These are phyloP conservation scores for Yponomeuta cagnagella DNA, from an alignment of 2,888 invertebrate species.

Conservation along the genomic window DNA sequence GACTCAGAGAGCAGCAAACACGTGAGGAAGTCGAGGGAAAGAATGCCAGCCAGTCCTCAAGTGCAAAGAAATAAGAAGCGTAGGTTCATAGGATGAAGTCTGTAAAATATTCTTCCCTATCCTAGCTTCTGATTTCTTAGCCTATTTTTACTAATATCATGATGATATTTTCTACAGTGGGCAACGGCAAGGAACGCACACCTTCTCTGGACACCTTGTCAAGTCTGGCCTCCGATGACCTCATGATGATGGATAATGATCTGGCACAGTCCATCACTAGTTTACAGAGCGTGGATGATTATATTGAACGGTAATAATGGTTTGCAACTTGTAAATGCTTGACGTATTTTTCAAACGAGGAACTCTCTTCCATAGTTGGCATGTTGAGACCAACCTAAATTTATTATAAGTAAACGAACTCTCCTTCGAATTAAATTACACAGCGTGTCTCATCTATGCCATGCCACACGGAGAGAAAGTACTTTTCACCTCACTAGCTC, in stretches of 20 bases:
- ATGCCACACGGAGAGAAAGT: no score
- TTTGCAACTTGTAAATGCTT: neutral
- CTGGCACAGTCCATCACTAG: conserved; percentile 77
- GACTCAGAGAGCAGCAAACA: conserved; percentile 58
- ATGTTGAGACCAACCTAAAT: no score
- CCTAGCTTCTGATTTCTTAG: neutral
- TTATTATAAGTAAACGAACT: no score
- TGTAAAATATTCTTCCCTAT: neutral
- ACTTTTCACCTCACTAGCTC: no score
- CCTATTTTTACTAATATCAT: neutral
- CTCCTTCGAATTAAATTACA: no score
- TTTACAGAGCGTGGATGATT: conserved; percentile 70
- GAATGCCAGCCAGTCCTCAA: conserved; percentile 53
- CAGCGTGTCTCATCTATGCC: no score
- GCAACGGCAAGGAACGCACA: conserved; percentile 70
- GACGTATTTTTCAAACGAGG: no score
- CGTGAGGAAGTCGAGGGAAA: conserved; percentile 58
- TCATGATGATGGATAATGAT: conserved; percentile 92
- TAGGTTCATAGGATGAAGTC: conserved; percentile 29
- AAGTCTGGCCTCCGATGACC: conserved; percentile 91
- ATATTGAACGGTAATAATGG: conserved; percentile 69
- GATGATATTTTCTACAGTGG: conserved; percentile 33
- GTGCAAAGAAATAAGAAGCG: conserved; percentile 62
- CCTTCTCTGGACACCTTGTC: conserved; percentile 88
- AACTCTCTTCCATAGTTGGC: no score